Base-by-base conservation (phyloP, 2,113 vertebrate genomes). In the Climacteris rufus region DNA sequence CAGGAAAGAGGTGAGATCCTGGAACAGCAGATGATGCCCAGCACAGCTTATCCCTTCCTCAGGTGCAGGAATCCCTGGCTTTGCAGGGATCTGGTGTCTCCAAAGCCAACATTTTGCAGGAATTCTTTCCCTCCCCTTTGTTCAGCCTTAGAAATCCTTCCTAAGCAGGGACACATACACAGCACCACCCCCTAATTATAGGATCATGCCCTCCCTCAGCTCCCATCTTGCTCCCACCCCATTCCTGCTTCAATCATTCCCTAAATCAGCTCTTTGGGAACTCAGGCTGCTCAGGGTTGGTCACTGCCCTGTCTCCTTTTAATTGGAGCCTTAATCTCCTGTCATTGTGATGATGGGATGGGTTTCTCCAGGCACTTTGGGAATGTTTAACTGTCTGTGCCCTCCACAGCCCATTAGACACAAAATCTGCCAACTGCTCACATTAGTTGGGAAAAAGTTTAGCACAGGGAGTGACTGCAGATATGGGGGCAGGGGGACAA, bases 251-350 rank as follows among this genome's bases (percentile, higher is more conserved):
- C 83, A 56, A 16, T 85, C 71, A 76, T 64, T 77, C 57, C 70
- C 69, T 27, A 95, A 95, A 95, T 82, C 57, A 81, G 42, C 44
- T 91, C 63, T 83, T 61, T 42, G 69, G 91, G 94, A 96, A 9
- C 22, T 53, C 42, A 22, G 42, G 56, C 63, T 54, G 84, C 89
- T 88, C 88, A 68, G 1, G 44, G 71, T 89, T 93, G 91, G 87
- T 65, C 93, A 89, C 92, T 70, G 63, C 85, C 77, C 85, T 54
- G 83, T 92, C 95, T 92, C 76, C 76, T 92, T 87, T 96, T 97
- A 96, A 97, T 95, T 97, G 93, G 66, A 78, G 63, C 66, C 56
- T 95, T 95, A 96, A 96, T 97, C 89, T 96, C 92, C 72, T 23
- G 6, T 59, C 1, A n/a, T 74, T 65, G 35, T 52, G 74, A 89